Evolutionary conservation across 1,140 invertebrate genomes (phyloP), one percentile per base, ranked within the genome.

Genomic region (Drosophila ercepeae): DNA sequence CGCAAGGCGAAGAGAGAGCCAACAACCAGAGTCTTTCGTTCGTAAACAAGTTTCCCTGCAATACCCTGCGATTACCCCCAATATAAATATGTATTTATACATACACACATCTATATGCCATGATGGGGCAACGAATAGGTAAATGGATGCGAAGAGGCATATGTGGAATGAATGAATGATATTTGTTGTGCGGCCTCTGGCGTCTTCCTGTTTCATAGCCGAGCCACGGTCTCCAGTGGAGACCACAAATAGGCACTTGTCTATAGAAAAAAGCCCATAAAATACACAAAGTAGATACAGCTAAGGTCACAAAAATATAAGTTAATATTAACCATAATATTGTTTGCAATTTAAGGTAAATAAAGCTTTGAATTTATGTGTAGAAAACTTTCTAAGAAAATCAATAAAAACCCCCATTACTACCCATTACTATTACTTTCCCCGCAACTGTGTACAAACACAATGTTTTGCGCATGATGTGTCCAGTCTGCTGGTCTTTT

Each of bases 41-140:
- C 61, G 53, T 58, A 79, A 86, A 86, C 81, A 73, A 86, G 81
- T 84, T 84, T 81, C 44, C 55, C 67, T 11, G 11, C 34, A 42
- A 45, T 27, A 61, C 18, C 60, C 16, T 4, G 39, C 25, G 14
- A 36, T 23, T 36, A n/a, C n/a, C 41, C 13, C 25, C 25, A 18
- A 19, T 11, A 41, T 16, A 42, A 18, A 11, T 3, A n/a, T 6
- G 2, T 7, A 23, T 2, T 6, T 4, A 13, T 21, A 21, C 21
- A 21, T 21, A 21, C 21, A 21, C 21, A 4, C n/a, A n/a, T n/a
- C n/a, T n/a, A n/a, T n/a, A n/a, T n/a, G n/a, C n/a, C n/a, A 32
- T 45, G 8, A 19, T 13, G 1, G 2, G 6, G 7, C 27, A 27
- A 8, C 21, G 7, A 11, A 16, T 23, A 23, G 4, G 19, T 58